These are phyloP conservation scores for Galerucella calmariensis DNA, from an alignment of 2,888 invertebrate species.

Conservation along the genomic window DNA sequence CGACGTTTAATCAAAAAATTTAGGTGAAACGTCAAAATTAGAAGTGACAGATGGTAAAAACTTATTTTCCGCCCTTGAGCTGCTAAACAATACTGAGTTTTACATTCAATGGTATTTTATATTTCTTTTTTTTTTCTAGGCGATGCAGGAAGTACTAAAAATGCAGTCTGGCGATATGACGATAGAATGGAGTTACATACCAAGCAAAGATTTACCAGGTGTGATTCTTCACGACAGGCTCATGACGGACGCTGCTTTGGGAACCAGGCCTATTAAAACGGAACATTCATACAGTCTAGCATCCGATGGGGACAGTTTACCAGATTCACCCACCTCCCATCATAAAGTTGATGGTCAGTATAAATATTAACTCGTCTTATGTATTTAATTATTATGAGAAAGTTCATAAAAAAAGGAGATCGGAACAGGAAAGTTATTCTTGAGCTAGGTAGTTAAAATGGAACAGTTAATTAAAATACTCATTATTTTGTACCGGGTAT, in stretches of 20 bases:
- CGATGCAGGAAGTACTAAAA: constrained; percentile 57
- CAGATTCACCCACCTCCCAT: constrained; percentile 72
- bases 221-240: constrained; percentile 90
- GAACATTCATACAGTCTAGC: constrained; percentile 92
- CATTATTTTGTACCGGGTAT: too few relatives aligned
- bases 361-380: not conserved
- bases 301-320: constrained; percentile 77
- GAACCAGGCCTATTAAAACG: constrained; percentile 85
- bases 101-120: not conserved
- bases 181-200: constrained; percentile 71
- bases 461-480: too few relatives aligned
- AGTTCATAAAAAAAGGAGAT: too few relatives aligned
- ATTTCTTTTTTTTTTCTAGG: constrained; percentile 50
- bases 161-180: constrained; percentile 50
- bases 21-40: too few relatives aligned
- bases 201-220: constrained; percentile 73
- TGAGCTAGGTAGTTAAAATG: too few relatives aligned
- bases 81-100: too few relatives aligned
- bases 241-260: constrained; percentile 88
- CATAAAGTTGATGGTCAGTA: constrained; percentile 76
- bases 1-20: too few relatives aligned
- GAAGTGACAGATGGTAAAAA: too few relatives aligned
- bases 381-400: too few relatives aligned
- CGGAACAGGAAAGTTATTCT: too few relatives aligned
- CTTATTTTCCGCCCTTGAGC: too few relatives aligned